Evolutionary conservation across 2,113 vertebrate genomes (phyloP).

Genomic region (Sciurus niger): DNA sequence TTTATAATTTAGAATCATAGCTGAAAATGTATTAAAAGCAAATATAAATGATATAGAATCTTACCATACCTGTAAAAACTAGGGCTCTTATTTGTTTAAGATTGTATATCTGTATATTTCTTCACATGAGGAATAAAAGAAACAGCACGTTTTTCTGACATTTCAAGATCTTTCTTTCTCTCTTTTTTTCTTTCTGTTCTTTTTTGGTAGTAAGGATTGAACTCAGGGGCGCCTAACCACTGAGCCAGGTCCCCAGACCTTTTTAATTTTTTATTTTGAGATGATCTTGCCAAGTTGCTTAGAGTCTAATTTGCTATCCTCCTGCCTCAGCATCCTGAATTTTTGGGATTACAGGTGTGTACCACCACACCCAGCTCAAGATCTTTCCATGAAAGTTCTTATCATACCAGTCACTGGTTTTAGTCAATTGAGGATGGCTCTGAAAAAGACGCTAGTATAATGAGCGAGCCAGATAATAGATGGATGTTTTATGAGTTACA

Average conservation of each 20-base stretch:
- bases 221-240: no score
- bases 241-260: no score
- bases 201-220: no score
- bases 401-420: not conserved
- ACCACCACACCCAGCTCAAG: not conserved
- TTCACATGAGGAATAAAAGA: slow-evolving; percentile 27
- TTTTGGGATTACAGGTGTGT: no score
- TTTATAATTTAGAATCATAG: not conserved
- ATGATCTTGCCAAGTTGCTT: no score
- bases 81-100: not conserved
- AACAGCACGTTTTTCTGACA: slow-evolving; percentile 2
- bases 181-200: no score
- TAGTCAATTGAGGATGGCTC: not conserved
- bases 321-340: no score
- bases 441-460: not conserved
- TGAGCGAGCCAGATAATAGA: not conserved
- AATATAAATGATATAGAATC: not conserved
- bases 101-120: not conserved
- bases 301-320: no score
- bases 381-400: not conserved
- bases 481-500: not conserved
- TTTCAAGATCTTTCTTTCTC: slow-evolving; percentile 19
- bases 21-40: slow-evolving; percentile 24
- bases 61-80: not conserved
- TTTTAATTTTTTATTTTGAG: no score